Conservation (phyloP, 2,797 vertebrate species). For the Neosalanx taihuensis region DNA sequence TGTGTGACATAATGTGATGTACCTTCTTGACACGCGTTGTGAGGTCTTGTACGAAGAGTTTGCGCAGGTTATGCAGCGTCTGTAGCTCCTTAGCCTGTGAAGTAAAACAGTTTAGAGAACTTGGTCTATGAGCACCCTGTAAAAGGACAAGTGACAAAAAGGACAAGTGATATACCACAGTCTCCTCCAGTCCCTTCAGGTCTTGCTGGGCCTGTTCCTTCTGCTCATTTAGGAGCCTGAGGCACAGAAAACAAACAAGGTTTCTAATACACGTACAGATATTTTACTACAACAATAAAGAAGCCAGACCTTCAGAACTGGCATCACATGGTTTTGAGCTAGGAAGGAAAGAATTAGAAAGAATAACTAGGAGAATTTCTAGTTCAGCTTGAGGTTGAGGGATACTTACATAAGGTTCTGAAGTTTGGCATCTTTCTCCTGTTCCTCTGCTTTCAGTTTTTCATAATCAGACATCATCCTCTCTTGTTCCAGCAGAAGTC, state of each 20-base stretch:
- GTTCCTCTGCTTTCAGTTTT: slow-evolving; percentile 83
- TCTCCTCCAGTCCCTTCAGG: slow-evolving; percentile 89
- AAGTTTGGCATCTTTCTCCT: slow-evolving; percentile 83
- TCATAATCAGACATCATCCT: slow-evolving; percentile 83
- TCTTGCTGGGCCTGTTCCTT: slow-evolving; percentile 86
- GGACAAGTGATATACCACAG: slow-evolving; percentile 77
- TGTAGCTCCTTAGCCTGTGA: slow-evolving; percentile 87
- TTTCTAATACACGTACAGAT: too few species aligned
- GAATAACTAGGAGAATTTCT: neutral
- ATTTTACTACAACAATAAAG: neutral
- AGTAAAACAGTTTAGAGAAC: neutral
- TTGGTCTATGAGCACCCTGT: too few species aligned
- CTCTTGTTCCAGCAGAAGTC: slow-evolving; percentile 83
- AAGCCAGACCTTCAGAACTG: neutral
- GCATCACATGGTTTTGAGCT: neutral
- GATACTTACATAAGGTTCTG: slow-evolving; percentile 82
- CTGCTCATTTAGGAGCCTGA: slow-evolving; percentile 84
- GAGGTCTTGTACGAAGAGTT: slow-evolving; percentile 89
- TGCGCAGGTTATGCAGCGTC: slow-evolving; percentile 89
- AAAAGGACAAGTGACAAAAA: neutral
- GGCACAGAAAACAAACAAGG: slow-evolving; percentile 26
- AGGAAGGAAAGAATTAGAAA: neutral
- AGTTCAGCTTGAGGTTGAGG: neutral
- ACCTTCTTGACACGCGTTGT: slow-evolving; percentile 89
- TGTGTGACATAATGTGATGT: slow-evolving; percentile 1